phyloP scores from a whole-genome alignment of 2,888 invertebrate genomes.

The Drosophila kuntzei region DNA sequence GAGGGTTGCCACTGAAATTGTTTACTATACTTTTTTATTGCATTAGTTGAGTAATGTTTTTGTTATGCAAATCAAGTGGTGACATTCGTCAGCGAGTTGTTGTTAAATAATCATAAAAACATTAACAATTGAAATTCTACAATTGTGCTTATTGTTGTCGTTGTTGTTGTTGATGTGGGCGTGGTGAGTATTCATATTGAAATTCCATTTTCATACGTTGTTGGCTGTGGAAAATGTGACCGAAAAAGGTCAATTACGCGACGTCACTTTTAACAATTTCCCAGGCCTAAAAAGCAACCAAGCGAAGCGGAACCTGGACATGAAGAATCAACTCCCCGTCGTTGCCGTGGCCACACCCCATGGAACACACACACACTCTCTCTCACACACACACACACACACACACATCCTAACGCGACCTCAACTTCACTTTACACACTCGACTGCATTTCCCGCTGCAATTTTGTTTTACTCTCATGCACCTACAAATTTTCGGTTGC shows the following conservation, averaged over 20 bases:
- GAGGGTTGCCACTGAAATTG: conserved; percentile 15
- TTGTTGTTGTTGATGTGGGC: conserved; percentile 40
- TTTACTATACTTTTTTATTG: conserved; percentile 24
- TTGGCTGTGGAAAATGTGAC: conserved; percentile 42
- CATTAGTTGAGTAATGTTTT: conserved; percentile 34
- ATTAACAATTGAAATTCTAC: conserved; percentile 33
- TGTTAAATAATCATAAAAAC: conserved; percentile 46
- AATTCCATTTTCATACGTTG: conserved; percentile 44
- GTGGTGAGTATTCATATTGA: conserved; percentile 53
- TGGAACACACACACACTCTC: neutral
- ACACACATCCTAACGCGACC: conserved; percentile 54
- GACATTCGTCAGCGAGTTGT: conserved; percentile 47
- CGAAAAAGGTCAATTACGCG: conserved; percentile 77
- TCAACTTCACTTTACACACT: conserved; percentile 71
- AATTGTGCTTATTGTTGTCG: conserved; percentile 40
- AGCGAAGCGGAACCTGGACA: conserved; percentile 42
- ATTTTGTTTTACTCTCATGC: conserved; percentile 54
- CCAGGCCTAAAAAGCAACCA: conserved; percentile 55
- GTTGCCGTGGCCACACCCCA: conserved; percentile 34
- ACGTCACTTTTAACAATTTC: conserved; percentile 52
- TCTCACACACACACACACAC: conserved; percentile 1
- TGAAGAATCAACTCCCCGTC: conserved; percentile 19
- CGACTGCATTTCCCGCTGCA: conserved; percentile 67
- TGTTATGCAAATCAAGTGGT: conserved; percentile 74
- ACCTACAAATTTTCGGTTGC: conserved; percentile 47